Evolutionary conservation across 2,888 invertebrate genomes (phyloP).

Genomic region (Hydraecia micacea): DNA sequence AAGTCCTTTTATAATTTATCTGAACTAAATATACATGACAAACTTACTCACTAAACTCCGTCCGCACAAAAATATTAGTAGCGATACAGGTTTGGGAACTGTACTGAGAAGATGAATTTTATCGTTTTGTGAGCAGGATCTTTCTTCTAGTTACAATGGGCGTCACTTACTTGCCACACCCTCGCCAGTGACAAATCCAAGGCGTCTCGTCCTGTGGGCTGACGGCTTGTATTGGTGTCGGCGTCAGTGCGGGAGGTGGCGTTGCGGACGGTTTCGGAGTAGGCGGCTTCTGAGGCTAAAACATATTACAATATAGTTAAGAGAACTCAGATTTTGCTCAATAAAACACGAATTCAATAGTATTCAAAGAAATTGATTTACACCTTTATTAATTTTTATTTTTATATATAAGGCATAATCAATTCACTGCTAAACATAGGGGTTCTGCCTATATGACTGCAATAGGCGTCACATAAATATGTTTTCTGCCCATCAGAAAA

Average conservation of each 20-base stretch:
- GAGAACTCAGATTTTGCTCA: not conserved
- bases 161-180: constrained; percentile 92
- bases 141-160: not conserved
- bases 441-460: not conserved
- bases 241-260: constrained; percentile 66
- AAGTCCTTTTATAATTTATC: not conserved
- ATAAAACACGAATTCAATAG: not conserved
- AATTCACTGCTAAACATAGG: not conserved
- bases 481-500: not conserved
- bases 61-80: not conserved
- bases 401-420: not conserved
- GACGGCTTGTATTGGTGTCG: constrained; percentile 58
- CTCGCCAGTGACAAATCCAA: constrained; percentile 98
- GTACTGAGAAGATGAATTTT: not conserved
- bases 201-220: constrained; percentile 85
- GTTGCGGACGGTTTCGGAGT: constrained; percentile 75
- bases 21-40: not conserved
- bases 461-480: not conserved
- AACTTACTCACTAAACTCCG: not conserved
- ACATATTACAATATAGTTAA: not conserved
- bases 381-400: not conserved
- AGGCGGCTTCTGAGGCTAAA: constrained; percentile 66
- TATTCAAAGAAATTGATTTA: not conserved
- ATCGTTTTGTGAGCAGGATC: not conserved
- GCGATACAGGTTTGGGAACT: not conserved